Percentiles rank a stretch among this genome's conserved stretches.
Evolutionary conservation across 2,888 invertebrate genomes (phyloP).

Genomic region (Melolontha melolontha): DNA sequence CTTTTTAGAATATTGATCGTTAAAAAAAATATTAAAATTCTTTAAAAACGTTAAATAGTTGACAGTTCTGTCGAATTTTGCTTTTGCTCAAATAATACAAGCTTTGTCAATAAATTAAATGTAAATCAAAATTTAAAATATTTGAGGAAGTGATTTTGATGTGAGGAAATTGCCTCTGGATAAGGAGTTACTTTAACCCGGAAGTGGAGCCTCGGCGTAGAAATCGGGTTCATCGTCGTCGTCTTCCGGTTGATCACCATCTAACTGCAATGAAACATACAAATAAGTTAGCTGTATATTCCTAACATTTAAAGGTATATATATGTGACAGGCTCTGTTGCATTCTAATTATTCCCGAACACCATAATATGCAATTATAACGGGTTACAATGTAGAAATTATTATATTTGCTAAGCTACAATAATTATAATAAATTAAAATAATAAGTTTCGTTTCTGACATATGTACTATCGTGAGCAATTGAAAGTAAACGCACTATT

Average conservation of each 20-base stretch:
- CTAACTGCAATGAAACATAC: slow-evolving; percentile 73
- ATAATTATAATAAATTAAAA: no score
- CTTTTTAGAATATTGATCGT: no score
- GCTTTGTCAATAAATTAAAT: slow-evolving; percentile 23
- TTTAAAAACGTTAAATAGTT: no score
- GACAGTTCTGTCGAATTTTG: no score
- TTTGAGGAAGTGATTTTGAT: slow-evolving; percentile 41
- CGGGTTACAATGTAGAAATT: slow-evolving; percentile 11
- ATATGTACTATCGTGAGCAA: no score
- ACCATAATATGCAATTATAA: slow-evolving; percentile 9
- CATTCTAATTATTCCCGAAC: slow-evolving; percentile 1
- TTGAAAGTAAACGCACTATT: no score
- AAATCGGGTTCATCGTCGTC: slow-evolving; percentile 93
- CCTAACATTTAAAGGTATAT: neutral
- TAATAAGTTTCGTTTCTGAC: no score
- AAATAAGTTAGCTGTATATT: slow-evolving; percentile 42
- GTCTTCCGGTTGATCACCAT: slow-evolving; percentile 84
- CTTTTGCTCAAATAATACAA: neutral
- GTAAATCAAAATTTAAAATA: slow-evolving; percentile 31
- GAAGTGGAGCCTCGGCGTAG: slow-evolving; percentile 90
- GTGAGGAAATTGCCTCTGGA: slow-evolving; percentile 40
- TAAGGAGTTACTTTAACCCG: slow-evolving; percentile 70
- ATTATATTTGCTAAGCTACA: neutral
- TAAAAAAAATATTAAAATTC: no score
- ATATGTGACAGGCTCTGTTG: neutral